Evolutionary conservation across 2,888 invertebrate species (phyloP), one percentile per base, ranked within the genome.

Genomic region (Crematogaster levior): DNA sequence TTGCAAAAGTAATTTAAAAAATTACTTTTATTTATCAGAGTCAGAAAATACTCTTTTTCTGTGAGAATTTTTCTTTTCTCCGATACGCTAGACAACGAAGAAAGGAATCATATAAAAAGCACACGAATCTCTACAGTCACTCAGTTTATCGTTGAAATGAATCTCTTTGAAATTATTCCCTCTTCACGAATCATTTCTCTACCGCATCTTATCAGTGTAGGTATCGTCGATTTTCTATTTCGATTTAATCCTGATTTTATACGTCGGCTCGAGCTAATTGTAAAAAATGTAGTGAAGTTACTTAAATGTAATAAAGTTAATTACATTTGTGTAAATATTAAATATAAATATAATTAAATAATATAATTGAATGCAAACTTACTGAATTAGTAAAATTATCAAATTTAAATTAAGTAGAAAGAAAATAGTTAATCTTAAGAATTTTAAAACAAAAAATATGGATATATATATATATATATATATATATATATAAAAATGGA

Each of bases 121-220:
- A 73, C 12, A 24, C 51, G n/a, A 66, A 27, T 66, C 40, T 68
- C 40, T 51, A 24, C 12, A 2, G 27, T 46, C 70, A 10, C 34
- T 61, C 34, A 46, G 66, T 66, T 75, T 74, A 75, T 75, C 51
- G 10, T 30, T 40, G 21, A 68, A 75, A 34, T n/a, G 51, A 68
- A 77, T 68, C 21, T 77, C 37, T 40, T 77, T 27, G 53, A 15
- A 12, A 68, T 24, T 61, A 34, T 61, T 61, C 10, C 6, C 21
- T 37, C 21, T 61, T 61, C 34, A 12, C 27, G 46, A 75, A 34
- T 51, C 68, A 27, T 75, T 66, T n/a, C 1, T 6, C 10, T 68
- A 37, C n/a, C 51, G 27, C 51, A 75, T 40, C 51, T 66, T 24
- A 43, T 4, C 34, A 10, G 10, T 21, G 30, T 30, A 37, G 37